phyloP scores from a whole-genome alignment of 2,888 invertebrate genomes.

The Meta bourneti region DNA sequence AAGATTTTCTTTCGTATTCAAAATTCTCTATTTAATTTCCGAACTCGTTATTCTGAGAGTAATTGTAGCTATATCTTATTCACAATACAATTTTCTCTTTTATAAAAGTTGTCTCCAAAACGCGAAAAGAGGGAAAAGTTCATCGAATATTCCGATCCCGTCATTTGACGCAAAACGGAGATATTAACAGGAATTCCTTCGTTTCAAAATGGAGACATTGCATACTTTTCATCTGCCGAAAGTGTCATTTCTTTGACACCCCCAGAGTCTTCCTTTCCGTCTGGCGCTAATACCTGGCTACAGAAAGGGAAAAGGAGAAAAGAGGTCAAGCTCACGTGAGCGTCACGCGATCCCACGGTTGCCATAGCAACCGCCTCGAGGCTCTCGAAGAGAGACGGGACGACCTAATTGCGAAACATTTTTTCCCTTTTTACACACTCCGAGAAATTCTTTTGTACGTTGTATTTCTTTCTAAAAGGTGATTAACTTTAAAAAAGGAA shows the following conservation, averaged over 20 bases:
- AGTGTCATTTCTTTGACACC: neutral
- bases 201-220: neutral
- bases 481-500: constrained; percentile 2
- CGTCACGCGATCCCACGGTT: constrained; percentile 62
- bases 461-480: constrained; percentile 15
- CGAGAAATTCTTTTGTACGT: neutral
- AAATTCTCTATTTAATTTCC: neutral
- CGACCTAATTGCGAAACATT: constrained; percentile 43
- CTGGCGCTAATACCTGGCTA: neutral
- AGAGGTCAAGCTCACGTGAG: constrained; percentile 62
- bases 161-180: neutral
- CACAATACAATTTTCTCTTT: no score
- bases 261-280: neutral
- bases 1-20: no score
- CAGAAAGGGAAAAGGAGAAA: constrained; percentile 38
- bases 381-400: constrained; percentile 26
- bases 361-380: constrained; percentile 31
- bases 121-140: neutral
- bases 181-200: neutral
- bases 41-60: neutral
- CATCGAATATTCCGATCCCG: neutral
- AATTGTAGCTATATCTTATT: no score
- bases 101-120: no score
- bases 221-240: neutral
- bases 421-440: neutral